Percentiles rank a stretch among this genome's conserved stretches.
These are phyloP conservation scores for Drosophila hawaiiensis DNA, from an alignment of 2,888 invertebrate species.

Conservation along the genomic window DNA sequence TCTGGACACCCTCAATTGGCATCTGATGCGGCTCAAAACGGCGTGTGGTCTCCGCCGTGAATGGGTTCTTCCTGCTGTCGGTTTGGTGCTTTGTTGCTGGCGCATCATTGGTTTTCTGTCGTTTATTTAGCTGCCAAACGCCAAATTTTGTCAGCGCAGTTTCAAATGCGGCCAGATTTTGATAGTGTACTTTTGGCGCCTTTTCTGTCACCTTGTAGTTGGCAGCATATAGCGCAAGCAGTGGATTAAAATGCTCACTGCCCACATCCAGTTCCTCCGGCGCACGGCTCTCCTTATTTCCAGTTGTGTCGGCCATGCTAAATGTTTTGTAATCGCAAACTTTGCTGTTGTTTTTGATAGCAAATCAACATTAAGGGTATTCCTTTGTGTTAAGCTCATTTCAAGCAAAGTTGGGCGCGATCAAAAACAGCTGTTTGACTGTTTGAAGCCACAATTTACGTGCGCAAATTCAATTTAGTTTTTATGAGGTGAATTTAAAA, in stretches of 20 bases:
- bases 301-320: conserved; percentile 17
- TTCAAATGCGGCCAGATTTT: conserved; percentile 89
- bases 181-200: conserved; percentile 88
- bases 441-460: background rate
- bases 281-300: background rate
- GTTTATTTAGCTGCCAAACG: conserved; percentile 73
- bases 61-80: background rate
- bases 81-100: background rate
- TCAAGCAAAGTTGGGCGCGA: conserved; percentile 3
- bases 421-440: conserved; percentile 9
- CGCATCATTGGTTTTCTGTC: conserved; percentile 26
- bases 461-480: background rate
- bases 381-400: background rate
- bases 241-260: conserved; percentile 89
- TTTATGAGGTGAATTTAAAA: background rate
- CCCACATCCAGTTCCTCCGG: conserved; percentile 85
- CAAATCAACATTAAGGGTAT: background rate
- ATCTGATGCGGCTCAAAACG: conserved; percentile 86
- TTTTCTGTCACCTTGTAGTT: conserved; percentile 86
- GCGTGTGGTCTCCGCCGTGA: conserved; percentile 51
- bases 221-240: conserved; percentile 89
- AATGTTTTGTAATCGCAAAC: background rate
- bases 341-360: background rate
- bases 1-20: conserved; percentile 54
- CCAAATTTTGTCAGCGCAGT: conserved; percentile 84